Evolutionary conservation across 1,140 invertebrate genomes (phyloP), one percentile per base, ranked within the genome.

Genomic region (Nebria ingens): DNA sequence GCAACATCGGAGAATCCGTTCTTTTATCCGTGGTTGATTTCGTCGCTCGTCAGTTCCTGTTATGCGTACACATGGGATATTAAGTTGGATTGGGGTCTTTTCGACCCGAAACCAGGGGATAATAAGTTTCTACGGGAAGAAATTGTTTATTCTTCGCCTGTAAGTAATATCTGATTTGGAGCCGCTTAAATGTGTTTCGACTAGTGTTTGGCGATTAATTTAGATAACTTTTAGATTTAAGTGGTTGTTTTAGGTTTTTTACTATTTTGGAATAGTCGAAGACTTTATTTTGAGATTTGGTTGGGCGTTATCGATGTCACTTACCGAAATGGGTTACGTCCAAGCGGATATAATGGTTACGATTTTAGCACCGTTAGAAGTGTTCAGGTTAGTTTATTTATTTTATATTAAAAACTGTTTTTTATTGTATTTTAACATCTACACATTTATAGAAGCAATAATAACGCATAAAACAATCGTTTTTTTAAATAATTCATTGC

Each of bases 211-310:
- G n/a, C n/a, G n/a, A n/a, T n/a, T n/a, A n/a, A n/a, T 45, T 50
- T 56, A 29, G 13, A 29, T 29, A 29, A 29, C 13, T 4, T 54
- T 40, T 29, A 15, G 0, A n/a, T 54, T 49, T 56, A 22, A 61
- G 42, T 22, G 52, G 42, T 29, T 51, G 25, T 66, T 68, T 38
- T 57, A 70, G 67, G 63, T 61, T 56, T 70, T 68, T 51, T 70
- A 70, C 57, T 70, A 69, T 58, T 69, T 71, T 53, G 68, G 64
- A 19, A 69, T 69, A 19, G 51, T 98, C 45, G 94, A 98, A 76
- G 95, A 99, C 76, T 84, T 97, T 57, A 73, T 98, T 23, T 71
- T 99, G 19, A 79, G 97, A 62, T 97, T 98, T 69, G 82, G 86
- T 15, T 99, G 97, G 97, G 82, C 82, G 0, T 68, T 91, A 11